Conservation (phyloP, 2,113 vertebrate genomes). For the Poecile atricapillus region DNA sequence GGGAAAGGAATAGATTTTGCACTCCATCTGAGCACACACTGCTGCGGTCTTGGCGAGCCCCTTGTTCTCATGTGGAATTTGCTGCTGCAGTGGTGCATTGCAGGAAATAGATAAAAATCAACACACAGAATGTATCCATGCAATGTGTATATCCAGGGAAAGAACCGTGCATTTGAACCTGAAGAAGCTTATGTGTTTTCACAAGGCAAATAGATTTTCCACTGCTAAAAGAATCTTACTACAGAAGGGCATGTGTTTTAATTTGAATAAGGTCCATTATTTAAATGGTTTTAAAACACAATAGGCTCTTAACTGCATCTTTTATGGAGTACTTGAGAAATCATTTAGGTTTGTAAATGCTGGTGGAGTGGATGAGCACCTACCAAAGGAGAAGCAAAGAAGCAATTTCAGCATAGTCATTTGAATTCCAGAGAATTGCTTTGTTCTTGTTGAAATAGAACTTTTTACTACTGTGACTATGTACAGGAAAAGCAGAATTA, state of each 20-base stretch:
- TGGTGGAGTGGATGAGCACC: not conserved
- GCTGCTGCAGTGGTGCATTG: slow-evolving; percentile 76
- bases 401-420: not conserved
- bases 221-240: not conserved
- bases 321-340: not conserved
- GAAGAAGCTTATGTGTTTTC: not conserved
- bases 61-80: slow-evolving; percentile 42
- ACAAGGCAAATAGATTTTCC: not conserved
- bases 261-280: not conserved
- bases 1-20: slow-evolving; percentile 57
- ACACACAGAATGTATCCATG: not conserved
- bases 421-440: not conserved
- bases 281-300: slow-evolving; percentile 3
- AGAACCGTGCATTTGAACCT: not conserved
- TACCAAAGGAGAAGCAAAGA: not conserved
- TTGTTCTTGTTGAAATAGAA: not conserved
- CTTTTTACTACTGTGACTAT: not conserved
- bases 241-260: not conserved
- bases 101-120: slow-evolving; percentile 65
- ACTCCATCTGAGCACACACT: not conserved
- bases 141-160: not conserved
- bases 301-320: not conserved
- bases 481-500: not conserved
- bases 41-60: slow-evolving; percentile 58
- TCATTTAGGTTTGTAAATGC: slow-evolving; percentile 9